Conservation (phyloP, 2,113 vertebrate genomes). For the Pelusios castaneus region DNA sequence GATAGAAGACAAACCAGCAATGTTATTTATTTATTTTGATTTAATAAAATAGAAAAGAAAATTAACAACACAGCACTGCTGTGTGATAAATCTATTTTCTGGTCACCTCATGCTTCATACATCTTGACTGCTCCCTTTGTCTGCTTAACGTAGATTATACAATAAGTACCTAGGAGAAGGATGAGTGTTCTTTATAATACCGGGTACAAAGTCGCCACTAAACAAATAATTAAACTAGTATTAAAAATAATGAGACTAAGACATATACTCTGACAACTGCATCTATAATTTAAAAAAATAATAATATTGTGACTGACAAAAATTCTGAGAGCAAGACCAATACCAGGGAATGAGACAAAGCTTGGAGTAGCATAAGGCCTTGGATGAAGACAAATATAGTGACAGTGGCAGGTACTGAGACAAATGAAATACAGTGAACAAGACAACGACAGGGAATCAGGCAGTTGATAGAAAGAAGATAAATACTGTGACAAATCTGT, state of each 20-base stretch:
- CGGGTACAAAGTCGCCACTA: background rate
- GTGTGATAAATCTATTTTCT: background rate
- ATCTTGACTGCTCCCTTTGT: background rate
- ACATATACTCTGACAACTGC: conserved; percentile 10
- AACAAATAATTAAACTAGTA: background rate
- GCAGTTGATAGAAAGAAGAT: conserved; percentile 50
- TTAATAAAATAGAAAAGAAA: background rate
- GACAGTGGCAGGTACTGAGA: conserved; percentile 32
- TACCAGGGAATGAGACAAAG: conserved; percentile 24
- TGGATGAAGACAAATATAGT: conserved; percentile 39
- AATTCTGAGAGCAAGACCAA: background rate
- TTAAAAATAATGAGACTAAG: background rate
- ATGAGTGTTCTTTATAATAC: background rate
- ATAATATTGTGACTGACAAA: conserved; percentile 47
- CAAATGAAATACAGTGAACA: conserved; percentile 49
- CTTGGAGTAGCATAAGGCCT: conserved; percentile 8
- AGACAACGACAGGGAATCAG: conserved; percentile 52
- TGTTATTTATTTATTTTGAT: background rate
- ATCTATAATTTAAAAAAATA: background rate
- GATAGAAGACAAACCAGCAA: background rate
- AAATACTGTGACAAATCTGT: conserved; percentile 69
- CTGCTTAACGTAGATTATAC: background rate
- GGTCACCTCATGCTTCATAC: background rate
- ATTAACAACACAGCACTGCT: background rate
- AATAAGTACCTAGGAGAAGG: background rate